A percentile compares a stretch with the other conserved stretches of the same genome.
Conservation (phyloP, 2,888 invertebrate species). For the Himalopsyche tibetana region DNA sequence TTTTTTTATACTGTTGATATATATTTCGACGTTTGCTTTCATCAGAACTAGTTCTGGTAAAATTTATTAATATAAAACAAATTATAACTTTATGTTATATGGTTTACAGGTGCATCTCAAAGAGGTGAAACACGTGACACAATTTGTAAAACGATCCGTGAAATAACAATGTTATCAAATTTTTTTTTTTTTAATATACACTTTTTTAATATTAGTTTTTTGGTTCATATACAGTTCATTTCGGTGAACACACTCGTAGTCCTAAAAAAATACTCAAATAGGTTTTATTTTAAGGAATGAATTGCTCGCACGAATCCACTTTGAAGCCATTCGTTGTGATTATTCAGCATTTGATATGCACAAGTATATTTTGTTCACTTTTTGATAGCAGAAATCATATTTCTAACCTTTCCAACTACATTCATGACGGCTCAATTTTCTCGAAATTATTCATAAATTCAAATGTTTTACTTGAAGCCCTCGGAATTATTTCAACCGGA, state of each 20-base stretch:
- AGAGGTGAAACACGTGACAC: too few species aligned
- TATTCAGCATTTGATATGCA: conserved; percentile 42
- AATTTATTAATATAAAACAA: too few species aligned
- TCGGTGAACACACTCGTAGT: neutral
- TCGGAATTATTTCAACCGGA: conserved; percentile 36
- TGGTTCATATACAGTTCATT: too few species aligned
- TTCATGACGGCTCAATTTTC: conserved; percentile 41
- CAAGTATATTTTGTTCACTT: conserved; percentile 14
- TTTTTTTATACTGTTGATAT: too few species aligned
- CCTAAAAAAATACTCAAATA: neutral
- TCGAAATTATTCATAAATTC: conserved; percentile 45
- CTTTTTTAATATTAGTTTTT: too few species aligned
- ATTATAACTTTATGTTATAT: too few species aligned
- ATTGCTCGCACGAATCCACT: conserved; percentile 11
- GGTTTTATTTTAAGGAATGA: conserved; percentile 18
- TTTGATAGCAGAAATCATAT: conserved; percentile 36
- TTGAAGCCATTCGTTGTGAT: conserved; percentile 27
- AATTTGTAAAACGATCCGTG: too few species aligned
- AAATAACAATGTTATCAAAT: too few species aligned
- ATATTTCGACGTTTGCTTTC: too few species aligned
- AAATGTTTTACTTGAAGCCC: conserved; percentile 43
- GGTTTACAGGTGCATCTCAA: too few species aligned
- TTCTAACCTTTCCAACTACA: conserved; percentile 27
- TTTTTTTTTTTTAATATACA: too few species aligned
- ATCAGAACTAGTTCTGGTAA: too few species aligned